A percentile compares a stretch with the other conserved stretches of the same genome.
phyloP scores from a whole-genome alignment of 1,140 invertebrate genomes.

The Psix sp. region DNA sequence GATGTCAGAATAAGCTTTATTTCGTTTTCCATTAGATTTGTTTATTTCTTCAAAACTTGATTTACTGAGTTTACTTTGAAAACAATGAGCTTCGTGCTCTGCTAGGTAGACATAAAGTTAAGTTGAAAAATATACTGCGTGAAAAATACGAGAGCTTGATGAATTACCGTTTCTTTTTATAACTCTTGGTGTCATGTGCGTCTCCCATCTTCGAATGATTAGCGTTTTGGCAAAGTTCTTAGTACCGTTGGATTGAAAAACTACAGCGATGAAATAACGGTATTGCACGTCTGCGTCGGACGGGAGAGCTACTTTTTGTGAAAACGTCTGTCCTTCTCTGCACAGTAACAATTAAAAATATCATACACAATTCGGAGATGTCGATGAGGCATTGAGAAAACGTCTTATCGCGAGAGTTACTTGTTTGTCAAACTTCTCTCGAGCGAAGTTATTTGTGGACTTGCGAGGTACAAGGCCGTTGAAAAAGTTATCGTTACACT shows the following conservation, averaged over 20 bases:
- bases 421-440: no score
- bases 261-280: slow-evolving; percentile 85
- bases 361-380: slow-evolving; percentile 1
- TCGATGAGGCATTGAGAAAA: no score
- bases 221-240: slow-evolving; percentile 78
- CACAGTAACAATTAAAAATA: slow-evolving; percentile 35
- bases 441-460: not conserved
- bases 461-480: slow-evolving; percentile 1
- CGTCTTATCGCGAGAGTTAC: no score
- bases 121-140: no score
- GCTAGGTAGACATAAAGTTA: no score
- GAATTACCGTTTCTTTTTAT: slow-evolving; percentile 77
- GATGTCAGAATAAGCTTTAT: no score
- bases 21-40: no score
- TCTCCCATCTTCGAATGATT: slow-evolving; percentile 90
- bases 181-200: slow-evolving; percentile 83
- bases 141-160: slow-evolving; percentile 7
- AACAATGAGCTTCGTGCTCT: no score
- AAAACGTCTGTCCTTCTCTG: slow-evolving; percentile 68
- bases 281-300: slow-evolving; percentile 83
- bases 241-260: slow-evolving; percentile 73
- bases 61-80: no score
- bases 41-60: no score
- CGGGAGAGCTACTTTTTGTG: slow-evolving; percentile 78
- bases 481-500: slow-evolving; percentile 2